Conservation (phyloP, 1,140 invertebrate genomes). For the Aphis craccivora region DNA sequence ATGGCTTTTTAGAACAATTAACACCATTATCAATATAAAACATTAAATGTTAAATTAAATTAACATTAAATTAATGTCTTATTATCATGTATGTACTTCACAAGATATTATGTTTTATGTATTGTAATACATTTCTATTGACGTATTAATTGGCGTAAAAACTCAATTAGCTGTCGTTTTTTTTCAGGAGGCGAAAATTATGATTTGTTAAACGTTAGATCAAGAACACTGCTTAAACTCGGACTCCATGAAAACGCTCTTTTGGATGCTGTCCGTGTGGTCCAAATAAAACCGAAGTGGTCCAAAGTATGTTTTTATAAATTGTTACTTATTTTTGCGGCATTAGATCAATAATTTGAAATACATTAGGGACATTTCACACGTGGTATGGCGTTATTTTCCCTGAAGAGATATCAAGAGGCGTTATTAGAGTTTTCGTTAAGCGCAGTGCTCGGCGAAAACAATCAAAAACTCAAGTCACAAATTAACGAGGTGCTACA, state of each 20-base stretch:
- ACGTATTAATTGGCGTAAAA: neutral
- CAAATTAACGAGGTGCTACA: constrained; percentile 38
- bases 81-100: neutral
- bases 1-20: neutral
- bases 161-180: neutral
- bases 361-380: constrained; percentile 73
- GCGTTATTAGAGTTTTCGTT: constrained; percentile 72
- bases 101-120: neutral
- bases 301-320: constrained; percentile 71
- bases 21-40: neutral
- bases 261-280: constrained; percentile 73
- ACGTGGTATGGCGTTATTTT: constrained; percentile 71
- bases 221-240: constrained; percentile 71
- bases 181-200: constrained; percentile 75
- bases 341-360: neutral
- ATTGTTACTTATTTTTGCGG: neutral
- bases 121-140: neutral
- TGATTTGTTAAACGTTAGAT: constrained; percentile 73
- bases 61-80: too few species aligned
- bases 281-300: constrained; percentile 75
- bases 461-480: constrained; percentile 33
- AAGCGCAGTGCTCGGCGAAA: constrained; percentile 69
- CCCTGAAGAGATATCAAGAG: constrained; percentile 73
- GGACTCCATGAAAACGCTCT: constrained; percentile 74
- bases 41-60: too few species aligned